Percentiles rank a stretch among this genome's conserved stretches.
phyloP scores from a whole-genome alignment of 2,797 vertebrate genomes.

The Vultur gryphus region DNA sequence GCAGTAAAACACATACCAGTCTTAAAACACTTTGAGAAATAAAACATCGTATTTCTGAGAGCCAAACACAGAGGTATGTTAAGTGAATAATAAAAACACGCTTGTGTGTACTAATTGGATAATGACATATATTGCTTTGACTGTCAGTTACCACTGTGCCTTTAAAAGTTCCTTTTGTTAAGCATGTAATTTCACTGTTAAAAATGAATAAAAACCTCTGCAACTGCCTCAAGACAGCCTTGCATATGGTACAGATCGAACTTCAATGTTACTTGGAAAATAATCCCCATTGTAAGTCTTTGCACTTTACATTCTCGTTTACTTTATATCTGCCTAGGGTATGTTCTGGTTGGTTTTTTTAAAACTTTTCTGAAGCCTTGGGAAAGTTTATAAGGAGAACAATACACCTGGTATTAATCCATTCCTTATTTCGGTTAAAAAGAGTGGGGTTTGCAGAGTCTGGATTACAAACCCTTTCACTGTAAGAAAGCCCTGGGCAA shows the following conservation, averaged over 20 bases:
- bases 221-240: conserved; percentile 34
- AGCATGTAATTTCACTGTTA: conserved; percentile 68
- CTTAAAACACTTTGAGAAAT: conserved; percentile 38
- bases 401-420: neutral
- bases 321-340: neutral
- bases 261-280: neutral
- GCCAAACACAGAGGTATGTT: conserved; percentile 62
- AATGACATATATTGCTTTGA: conserved; percentile 69
- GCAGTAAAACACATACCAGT: conserved; percentile 30
- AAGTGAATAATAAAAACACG: conserved; percentile 61
- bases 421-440: neutral
- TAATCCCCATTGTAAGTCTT: neutral
- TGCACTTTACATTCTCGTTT: neutral
- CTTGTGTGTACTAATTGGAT: conserved; percentile 72
- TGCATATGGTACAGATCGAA: neutral
- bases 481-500: neutral
- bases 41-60: conserved; percentile 25
- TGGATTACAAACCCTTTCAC: neutral
- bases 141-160: conserved; percentile 69
- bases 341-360: neutral
- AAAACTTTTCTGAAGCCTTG: neutral
- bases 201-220: conserved; percentile 56
- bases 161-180: conserved; percentile 71
- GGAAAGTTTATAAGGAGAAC: conserved; percentile 30
- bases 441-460: neutral